Percentiles rank a stretch among this genome's conserved stretches.
phyloP scores from a whole-genome alignment of 2,888 invertebrate genomes.

The Bombylius major region DNA sequence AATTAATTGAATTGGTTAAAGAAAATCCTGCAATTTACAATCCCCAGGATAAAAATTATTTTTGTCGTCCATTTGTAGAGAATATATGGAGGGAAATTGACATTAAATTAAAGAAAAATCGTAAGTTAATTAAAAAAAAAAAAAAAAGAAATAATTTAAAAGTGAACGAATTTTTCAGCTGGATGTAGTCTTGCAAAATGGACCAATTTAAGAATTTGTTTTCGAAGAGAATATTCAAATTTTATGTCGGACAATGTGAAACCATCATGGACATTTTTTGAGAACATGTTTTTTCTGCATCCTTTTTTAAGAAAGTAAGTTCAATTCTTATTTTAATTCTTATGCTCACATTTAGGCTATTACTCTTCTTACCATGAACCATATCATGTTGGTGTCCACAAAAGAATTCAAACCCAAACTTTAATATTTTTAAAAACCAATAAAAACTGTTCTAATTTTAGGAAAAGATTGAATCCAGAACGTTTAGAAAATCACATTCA shows the following conservation, averaged over 20 bases:
- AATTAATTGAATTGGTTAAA: conserved; percentile 31
- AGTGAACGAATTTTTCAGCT: conserved; percentile 14
- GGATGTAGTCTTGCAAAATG: conserved; percentile 33
- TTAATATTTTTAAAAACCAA: too few relatives aligned
- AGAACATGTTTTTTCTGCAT: conserved; percentile 33
- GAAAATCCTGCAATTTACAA: conserved; percentile 34
- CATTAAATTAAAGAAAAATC: conserved; percentile 29
- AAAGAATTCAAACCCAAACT: too few relatives aligned
- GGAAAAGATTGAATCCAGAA: not conserved
- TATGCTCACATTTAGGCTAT: too few relatives aligned
- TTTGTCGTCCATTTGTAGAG: conserved; percentile 33
- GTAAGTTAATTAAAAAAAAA: conserved; percentile 14
- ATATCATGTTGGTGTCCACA: too few relatives aligned
- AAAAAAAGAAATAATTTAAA: too few relatives aligned
- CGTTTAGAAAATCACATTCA: conserved; percentile 26
- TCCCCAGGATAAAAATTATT: conserved; percentile 33
- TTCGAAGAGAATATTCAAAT: conserved; percentile 32
- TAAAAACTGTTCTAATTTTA: not conserved
- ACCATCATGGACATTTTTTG: conserved; percentile 33
- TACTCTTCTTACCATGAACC: too few relatives aligned
- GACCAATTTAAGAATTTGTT: conserved; percentile 32
- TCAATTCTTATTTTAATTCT: not conserved
- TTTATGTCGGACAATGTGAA: conserved; percentile 30
- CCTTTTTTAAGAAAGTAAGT: conserved; percentile 30
- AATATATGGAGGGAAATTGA: conserved; percentile 35